phyloP scores from a whole-genome alignment of 2,888 invertebrate genomes.

The Clitarchus hookeri region DNA sequence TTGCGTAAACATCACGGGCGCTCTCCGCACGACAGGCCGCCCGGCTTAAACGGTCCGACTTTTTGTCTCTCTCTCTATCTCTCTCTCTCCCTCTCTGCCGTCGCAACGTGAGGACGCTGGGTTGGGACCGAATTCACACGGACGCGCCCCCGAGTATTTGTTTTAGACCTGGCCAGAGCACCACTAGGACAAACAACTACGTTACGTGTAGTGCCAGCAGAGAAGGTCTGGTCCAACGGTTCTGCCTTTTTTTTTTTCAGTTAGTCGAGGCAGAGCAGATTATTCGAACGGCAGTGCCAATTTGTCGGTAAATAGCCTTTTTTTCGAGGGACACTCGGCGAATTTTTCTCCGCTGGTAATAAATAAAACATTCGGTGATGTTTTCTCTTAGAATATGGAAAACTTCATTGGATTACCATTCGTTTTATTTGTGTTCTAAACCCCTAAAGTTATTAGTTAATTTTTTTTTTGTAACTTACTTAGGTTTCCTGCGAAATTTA shows the following conservation, averaged over 20 bases:
- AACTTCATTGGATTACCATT: too few species aligned
- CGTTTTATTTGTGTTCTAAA: too few species aligned
- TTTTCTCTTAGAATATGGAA: too few species aligned
- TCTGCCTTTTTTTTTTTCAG: background rate
- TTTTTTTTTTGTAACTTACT: too few species aligned
- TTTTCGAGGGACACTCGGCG: background rate
- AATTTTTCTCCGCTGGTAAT: too few species aligned
- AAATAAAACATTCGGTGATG: too few species aligned
- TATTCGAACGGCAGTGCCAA: background rate
- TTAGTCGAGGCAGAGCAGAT: background rate
- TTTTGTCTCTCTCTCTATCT: background rate
- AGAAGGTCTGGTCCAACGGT: background rate
- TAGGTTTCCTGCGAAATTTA: too few species aligned
- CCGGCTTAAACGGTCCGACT: slow-evolving; percentile 5
- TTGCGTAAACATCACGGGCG: background rate
- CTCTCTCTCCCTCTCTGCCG: background rate
- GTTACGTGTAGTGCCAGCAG: slow-evolving; percentile 14
- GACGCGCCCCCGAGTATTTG: background rate
- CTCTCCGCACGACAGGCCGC: background rate
- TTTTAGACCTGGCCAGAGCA: background rate
- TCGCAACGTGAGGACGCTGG: background rate
- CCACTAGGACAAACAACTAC: background rate
- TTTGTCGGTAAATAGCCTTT: background rate
- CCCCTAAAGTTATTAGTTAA: too few species aligned
- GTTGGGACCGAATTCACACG: background rate